Base-by-base conservation (phyloP, 2,797 vertebrate species). In the Delichon dasypus region DNA sequence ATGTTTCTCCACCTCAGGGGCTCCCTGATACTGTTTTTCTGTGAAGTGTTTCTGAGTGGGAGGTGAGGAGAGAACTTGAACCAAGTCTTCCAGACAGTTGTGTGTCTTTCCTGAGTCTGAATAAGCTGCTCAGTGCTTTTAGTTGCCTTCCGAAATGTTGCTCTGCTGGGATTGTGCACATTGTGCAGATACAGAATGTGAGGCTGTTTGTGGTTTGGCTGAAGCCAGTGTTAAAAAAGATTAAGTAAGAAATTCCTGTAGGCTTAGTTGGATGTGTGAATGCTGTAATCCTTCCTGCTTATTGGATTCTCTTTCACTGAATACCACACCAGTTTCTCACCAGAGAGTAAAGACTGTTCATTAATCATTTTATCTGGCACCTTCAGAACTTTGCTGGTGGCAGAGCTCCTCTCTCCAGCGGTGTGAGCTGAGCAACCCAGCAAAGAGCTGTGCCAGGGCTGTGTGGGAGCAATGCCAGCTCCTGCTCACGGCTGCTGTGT, bases 391-490 rank as follows among this genome's bases (percentile, higher is more conserved):
- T 30, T 30, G 22, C 47, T 80, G 70, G 14, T 47, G 57, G 47
- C n/a, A 68, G 50, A 51, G 50, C 25, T 47, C 22, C 8, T 22
- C 7, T 44, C 64, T 48, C 8, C 29, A 57, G 60, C 6, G 1
- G 36, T 11, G 14, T 10, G 55, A 40, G 47, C 7, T 58, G 58
- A 82, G 25, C 50, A 42, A 29, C 42, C 10, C 19, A 10, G 30
- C 10, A 8, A 5, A 29, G 60, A 7, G 3, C 10, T 19, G 61
- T 16, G 11, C 3, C 10, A 5, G 38, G 14, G 38, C 11, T 3
- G 21, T 2, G 1, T 23, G 61, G 44, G 5, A 18, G 17, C 10
- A 0, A 3, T 15, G 45, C 2, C 40, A 25, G 60, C 7, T 4
- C 40, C 22, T 7, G 38, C 9, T 58, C 19, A 26, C 3, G 8